Evolutionary conservation across 2,888 invertebrate species (phyloP).

Genomic region (Schizaphis graminum): DNA sequence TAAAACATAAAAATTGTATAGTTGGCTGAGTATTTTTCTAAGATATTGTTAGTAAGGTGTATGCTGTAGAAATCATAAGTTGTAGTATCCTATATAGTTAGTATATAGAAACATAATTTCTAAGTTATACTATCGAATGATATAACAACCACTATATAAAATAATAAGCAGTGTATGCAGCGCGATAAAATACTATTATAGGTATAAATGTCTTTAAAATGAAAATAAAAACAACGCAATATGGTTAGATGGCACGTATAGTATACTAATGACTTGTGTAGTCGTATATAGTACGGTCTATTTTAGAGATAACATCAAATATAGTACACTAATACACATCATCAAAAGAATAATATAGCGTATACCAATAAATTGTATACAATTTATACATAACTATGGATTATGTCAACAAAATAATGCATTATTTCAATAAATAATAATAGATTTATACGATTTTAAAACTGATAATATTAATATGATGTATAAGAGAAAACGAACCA

Average conservation of each 20-base stretch:
- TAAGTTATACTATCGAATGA: background rate
- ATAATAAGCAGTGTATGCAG: background rate
- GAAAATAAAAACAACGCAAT: conserved; percentile 8
- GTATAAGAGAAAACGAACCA: background rate
- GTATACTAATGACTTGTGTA: background rate
- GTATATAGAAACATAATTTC: background rate
- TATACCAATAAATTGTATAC: background rate
- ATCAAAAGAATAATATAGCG: background rate
- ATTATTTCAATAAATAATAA: conserved; percentile 13
- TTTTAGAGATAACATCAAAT: background rate
- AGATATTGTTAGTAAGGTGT: background rate
- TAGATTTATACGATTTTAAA: background rate
- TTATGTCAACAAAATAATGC: background rate
- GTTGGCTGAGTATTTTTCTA: background rate
- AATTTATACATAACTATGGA: background rate
- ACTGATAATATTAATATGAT: background rate
- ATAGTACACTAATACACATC: background rate
- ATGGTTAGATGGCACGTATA: background rate
- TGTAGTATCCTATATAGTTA: background rate
- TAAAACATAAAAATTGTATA: background rate
- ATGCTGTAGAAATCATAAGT: background rate
- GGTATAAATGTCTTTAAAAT: background rate
- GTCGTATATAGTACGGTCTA: background rate
- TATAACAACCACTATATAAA: background rate
- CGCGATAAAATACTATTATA: background rate